Percentiles rank a stretch among this genome's conserved stretches.
phyloP scores from a whole-genome alignment of 2,113 vertebrate species.

The Zeus faber region DNA sequence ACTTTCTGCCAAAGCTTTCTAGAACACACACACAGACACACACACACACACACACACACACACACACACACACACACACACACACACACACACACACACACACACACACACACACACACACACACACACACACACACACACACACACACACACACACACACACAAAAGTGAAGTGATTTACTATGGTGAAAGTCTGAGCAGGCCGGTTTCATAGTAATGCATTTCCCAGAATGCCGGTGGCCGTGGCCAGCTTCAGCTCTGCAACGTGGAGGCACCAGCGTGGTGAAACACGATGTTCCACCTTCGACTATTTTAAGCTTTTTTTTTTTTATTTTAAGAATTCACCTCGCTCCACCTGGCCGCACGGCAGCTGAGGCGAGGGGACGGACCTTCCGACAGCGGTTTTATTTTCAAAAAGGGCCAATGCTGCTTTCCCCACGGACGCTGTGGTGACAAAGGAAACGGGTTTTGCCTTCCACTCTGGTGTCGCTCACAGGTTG shows the following conservation, averaged over 20 bases:
- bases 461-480: too few species aligned
- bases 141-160: conserved; percentile 5
- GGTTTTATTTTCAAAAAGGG: too few species aligned
- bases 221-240: conserved; percentile 35
- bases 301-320: too few species aligned
- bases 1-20: too few species aligned
- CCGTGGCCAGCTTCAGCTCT: conserved; percentile 1
- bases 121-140: neutral
- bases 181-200: conserved; percentile 37
- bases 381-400: too few species aligned
- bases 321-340: too few species aligned
- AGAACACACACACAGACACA: neutral
- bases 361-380: too few species aligned
- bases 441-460: too few species aligned
- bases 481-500: too few species aligned
- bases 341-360: too few species aligned
- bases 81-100: conserved; percentile 12
- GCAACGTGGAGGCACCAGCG: conserved; percentile 13
- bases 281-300: conserved; percentile 33
- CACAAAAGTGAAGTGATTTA: conserved; percentile 36
- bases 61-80: neutral
- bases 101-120: conserved; percentile 13
- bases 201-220: conserved; percentile 38
- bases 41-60: conserved; percentile 7
- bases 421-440: too few species aligned